A percentile compares a stretch with the other conserved stretches of the same genome.
Evolutionary conservation across 2,888 invertebrate species (phyloP).

Genomic region (Volucella inanis): DNA sequence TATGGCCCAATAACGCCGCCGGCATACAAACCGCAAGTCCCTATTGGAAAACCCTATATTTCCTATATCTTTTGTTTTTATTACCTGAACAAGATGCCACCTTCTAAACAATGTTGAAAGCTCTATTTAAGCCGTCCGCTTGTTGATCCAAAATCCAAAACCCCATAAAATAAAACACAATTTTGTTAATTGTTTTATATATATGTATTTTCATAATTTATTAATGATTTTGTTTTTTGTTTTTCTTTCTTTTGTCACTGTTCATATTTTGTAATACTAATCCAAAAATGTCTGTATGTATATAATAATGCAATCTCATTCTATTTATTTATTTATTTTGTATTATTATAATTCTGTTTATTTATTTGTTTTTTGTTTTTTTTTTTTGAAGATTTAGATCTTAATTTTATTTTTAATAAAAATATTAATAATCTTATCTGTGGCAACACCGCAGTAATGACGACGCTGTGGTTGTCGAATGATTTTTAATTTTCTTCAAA

Average conservation of each 20-base stretch:
- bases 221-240: constrained; percentile 76
- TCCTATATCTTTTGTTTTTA: too few species aligned
- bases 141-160: too few species aligned
- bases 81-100: too few species aligned
- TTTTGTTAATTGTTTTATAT: not conserved
- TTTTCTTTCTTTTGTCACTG: constrained; percentile 57
- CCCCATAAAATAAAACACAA: not conserved
- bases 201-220: constrained; percentile 72
- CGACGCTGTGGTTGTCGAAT: constrained; percentile 53
- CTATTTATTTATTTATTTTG: constrained; percentile 73
- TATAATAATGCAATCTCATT: constrained; percentile 77
- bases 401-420: constrained; percentile 70
- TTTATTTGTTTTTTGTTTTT: constrained; percentile 59
- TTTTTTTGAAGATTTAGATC: constrained; percentile 68
- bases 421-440: constrained; percentile 72
- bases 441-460: constrained; percentile 61
- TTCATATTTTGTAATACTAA: constrained; percentile 73
- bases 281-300: constrained; percentile 77
- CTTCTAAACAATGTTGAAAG: too few species aligned
- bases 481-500: constrained; percentile 60
- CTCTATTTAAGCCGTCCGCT: too few species aligned
- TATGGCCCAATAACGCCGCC: too few species aligned
- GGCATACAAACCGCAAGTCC: too few species aligned
- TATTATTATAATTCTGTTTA: constrained; percentile 72
- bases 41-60: too few species aligned